Evolutionary conservation across 2,797 vertebrate genomes (phyloP).

Genomic region (Muscicapa striata): DNA sequence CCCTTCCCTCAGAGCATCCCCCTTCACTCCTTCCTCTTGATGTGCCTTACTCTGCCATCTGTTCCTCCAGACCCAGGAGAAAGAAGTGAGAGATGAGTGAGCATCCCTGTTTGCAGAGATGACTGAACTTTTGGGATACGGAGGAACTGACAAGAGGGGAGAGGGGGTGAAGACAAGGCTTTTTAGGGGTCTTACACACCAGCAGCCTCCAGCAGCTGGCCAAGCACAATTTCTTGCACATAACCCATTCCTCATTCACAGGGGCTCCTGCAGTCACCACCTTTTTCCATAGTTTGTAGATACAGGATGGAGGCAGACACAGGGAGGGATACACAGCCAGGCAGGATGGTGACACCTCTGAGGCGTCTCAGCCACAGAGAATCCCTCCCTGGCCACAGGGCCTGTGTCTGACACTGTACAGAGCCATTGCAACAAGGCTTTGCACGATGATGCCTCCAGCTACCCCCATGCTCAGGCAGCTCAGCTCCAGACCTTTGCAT

Average conservation of each 20-base stretch:
- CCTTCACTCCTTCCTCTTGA: not conserved
- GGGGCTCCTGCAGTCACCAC: not conserved
- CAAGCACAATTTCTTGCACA: not conserved
- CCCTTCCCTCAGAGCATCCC: not conserved
- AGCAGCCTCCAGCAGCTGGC: not conserved
- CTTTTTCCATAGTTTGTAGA: not conserved
- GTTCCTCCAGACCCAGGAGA: not conserved
- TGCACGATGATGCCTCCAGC: fast-evolving
- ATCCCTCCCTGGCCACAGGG: not conserved
- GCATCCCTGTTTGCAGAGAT: not conserved
- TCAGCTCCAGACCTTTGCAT: not conserved
- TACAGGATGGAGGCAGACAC: not conserved
- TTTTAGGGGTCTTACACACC: not conserved
- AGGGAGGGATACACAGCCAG: not conserved
- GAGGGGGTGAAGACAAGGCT: fast-evolving
- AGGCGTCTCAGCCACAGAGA: not conserved
- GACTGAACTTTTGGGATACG: fast-evolving
- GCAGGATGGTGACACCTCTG: not conserved
- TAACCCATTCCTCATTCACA: not conserved
- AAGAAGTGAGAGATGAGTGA: not conserved
- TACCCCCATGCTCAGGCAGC: fast-evolving
- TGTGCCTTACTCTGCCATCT: not conserved
- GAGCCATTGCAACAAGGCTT: not conserved
- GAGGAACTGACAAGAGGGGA: not conserved
- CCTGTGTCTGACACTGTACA: not conserved